Evolutionary conservation across 2,797 vertebrate genomes (phyloP), one percentile per base, ranked within the genome.

Genomic region (Tachyglossus aculeatus): DNA sequence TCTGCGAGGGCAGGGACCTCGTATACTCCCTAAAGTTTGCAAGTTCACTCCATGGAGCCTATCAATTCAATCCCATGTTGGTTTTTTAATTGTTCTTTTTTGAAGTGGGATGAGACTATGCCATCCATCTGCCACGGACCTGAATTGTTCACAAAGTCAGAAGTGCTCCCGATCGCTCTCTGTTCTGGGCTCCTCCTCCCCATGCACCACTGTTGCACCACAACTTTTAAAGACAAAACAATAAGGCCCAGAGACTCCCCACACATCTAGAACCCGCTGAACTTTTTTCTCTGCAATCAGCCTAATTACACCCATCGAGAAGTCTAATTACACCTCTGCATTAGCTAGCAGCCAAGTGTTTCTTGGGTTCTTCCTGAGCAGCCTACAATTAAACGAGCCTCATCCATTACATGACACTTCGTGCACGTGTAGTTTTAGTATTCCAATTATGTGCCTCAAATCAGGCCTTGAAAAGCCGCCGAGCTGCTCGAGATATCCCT

Each of bases 291-390:
- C 71, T 91, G 94, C 95, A 95, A 96, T 96, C 95, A 94, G 91
- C 89, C 92, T 96, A 96, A 96, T 96, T 95, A 95, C 93, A 93
- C 92, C 95, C 91, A 92, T 92, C 94, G 90, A 93, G 92, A 94
- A 93, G 92, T 93, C 94, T 95, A 96, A 96, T 96, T 96, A 96
- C 94, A 95, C 91, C 91, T 85, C 92, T 90, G 93, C 93, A 94
- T 95, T 93, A 95, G 93, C 90, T 92, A 85, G 91, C 89, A 92
- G 91, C 91, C 94, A 95, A 96, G 94, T 94, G 92, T 92, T 95
- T 94, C 94, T 93, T 86, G 68, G 78, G 90, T 93, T 85, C 80
- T 90, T 91, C 92, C 94, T 90, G 86, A 91, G 89, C 91, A 93
- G 93, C 93, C 93, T 90, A 90, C 94, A 95, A 95, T 95, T 95